Evolutionary conservation across 2,113 vertebrate genomes (phyloP), one percentile per base, ranked within the genome.

Genomic region (Rhea pennata): DNA sequence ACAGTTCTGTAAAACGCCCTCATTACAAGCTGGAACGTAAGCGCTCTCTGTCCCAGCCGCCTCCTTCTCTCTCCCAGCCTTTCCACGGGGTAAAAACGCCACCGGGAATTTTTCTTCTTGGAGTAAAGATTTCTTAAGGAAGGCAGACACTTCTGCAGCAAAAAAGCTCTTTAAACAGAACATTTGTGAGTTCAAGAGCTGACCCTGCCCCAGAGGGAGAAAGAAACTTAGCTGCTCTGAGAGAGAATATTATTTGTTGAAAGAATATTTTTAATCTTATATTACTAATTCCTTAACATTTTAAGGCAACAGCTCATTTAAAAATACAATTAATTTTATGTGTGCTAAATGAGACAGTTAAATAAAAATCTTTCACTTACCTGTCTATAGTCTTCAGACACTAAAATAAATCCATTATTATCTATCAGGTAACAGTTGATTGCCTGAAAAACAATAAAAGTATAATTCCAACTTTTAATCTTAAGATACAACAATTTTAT

Each of bases 401-500:
- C 99, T 96, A 99, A 98, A 97, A 99, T 98, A 92, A 99, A 99
- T 84, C 99, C 99, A 44, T 99, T 99, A 97, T 99, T 99, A 98
- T 99, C 99, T 92, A 99, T 99, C 92, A 99, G 98, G 98, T 99
- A 99, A 97, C 99, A 99, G 96, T 98, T 99, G 89, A 99, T 99
- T 83, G 99, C 97, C 99, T 99, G 97, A 94, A 97, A 96, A 96
- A 95, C 53, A 88, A 82, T 46, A 59, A 48, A 69, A 76, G 42
- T 40, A 59, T 7, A 54, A 42, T 69, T 91, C 90, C 33, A 84
- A 23, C 31, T 81, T 80, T 73, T 78, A 0, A 33, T 81, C 87
- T 93, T 67, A 72, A 15, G 29, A 56, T 31, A 59, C 2, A 39
- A 16, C 12, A 59, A 7, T 40, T 95, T 88, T 53, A 54, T 36